Evolutionary conservation across 2,797 vertebrate species (phyloP).

Genomic region (Microctenopoma lineatum): DNA sequence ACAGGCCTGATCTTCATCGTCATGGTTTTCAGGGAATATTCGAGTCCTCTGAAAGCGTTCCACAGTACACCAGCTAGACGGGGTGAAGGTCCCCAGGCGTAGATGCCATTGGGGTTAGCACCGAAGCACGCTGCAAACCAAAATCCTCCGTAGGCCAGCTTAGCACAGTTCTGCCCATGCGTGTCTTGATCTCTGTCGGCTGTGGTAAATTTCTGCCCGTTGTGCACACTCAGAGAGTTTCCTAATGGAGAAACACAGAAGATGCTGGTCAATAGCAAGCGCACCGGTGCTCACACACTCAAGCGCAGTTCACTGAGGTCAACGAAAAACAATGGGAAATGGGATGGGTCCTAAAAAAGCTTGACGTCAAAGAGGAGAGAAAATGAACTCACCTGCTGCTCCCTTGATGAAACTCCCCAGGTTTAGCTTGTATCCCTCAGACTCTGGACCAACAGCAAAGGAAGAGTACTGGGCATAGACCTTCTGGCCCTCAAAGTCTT

Average conservation of each 20-base stretch:
- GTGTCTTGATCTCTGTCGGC: constrained; percentile 64
- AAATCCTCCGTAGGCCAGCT: constrained; percentile 42
- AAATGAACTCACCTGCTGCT: constrained; percentile 50
- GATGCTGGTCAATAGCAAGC: neutral
- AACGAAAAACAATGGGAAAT: too few relatives aligned
- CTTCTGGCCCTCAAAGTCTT: constrained; percentile 60
- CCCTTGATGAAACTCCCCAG: constrained; percentile 58
- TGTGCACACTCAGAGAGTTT: constrained; percentile 57
- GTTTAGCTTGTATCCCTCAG: constrained; percentile 61
- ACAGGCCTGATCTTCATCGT: constrained; percentile 69
- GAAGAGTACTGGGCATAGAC: constrained; percentile 55
- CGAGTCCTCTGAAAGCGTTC: constrained; percentile 38
- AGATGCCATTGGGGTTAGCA: constrained; percentile 66
- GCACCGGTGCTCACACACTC: neutral
- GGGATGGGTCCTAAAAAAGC: too few relatives aligned
- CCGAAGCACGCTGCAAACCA: constrained; percentile 42
- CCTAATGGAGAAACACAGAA: constrained; percentile 44
- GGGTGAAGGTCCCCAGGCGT: constrained; percentile 49
- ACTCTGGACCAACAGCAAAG: constrained; percentile 67
- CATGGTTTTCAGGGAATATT: constrained; percentile 64
- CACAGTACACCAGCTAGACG: constrained; percentile 49
- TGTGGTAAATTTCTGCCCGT: constrained; percentile 54
- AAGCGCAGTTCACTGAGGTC: neutral
- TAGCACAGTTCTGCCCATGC: constrained; percentile 39
- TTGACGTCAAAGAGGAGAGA: too few relatives aligned